phyloP scores from a whole-genome alignment of 2,797 vertebrate species.

The Schizothorax lantsangensis region DNA sequence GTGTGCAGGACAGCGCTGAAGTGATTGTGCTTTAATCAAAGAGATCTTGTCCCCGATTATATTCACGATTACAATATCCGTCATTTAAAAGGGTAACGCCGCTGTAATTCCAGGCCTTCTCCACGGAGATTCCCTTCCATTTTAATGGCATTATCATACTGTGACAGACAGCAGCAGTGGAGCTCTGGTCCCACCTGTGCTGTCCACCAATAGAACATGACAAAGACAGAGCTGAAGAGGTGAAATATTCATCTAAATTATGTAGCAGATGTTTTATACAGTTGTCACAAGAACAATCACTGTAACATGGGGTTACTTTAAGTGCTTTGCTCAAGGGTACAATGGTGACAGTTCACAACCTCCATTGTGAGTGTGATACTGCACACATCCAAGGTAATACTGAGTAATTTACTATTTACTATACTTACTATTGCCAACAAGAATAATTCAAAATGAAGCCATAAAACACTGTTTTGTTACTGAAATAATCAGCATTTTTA shows the following conservation, averaged over 20 bases:
- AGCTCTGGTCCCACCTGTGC: slow-evolving; percentile 24
- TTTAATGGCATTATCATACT: slow-evolving; percentile 51
- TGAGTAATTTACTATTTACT: too few relatives aligned
- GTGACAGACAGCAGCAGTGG: slow-evolving; percentile 49
- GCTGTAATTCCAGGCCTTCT: slow-evolving; percentile 21
- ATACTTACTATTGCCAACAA: too few relatives aligned
- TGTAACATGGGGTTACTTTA: background rate
- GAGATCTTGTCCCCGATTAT: slow-evolving; percentile 28
- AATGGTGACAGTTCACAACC: background rate
- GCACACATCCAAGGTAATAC: too few relatives aligned
- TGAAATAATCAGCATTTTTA: too few relatives aligned
- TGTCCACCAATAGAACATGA: slow-evolving; percentile 11
- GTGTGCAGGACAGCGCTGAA: slow-evolving; percentile 9
- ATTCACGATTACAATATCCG: slow-evolving; percentile 46
- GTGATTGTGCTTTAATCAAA: slow-evolving; percentile 58
- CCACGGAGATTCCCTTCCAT: slow-evolving; percentile 18
- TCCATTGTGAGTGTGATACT: too few relatives aligned
- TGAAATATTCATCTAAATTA: background rate
- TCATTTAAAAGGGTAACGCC: slow-evolving; percentile 53
- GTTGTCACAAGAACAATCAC: background rate
- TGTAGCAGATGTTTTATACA: background rate
- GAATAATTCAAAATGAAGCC: background rate
- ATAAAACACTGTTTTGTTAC: background rate
- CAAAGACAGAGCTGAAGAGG: slow-evolving; percentile 6
- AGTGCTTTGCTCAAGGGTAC: background rate